A percentile compares a stretch with the other conserved stretches of the same genome.
phyloP scores from a whole-genome alignment of 2,888 invertebrate genomes.

The Meganola albula region DNA sequence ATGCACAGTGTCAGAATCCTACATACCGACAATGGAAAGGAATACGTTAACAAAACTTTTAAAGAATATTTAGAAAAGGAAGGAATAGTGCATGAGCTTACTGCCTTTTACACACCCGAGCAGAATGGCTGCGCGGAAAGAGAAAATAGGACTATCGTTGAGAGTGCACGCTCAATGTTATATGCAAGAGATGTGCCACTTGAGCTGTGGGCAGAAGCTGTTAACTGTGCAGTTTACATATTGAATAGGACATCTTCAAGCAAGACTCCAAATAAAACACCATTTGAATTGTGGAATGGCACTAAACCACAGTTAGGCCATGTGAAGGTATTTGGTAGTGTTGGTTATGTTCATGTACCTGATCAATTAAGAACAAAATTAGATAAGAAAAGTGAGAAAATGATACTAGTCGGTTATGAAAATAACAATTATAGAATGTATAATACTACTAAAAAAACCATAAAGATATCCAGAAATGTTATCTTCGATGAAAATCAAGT shows the following conservation, averaged over 20 bases:
- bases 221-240: conserved; percentile 1
- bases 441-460: no score
- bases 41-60: neutral
- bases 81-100: conserved; percentile 1
- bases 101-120: conserved; percentile 1
- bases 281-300: conserved; percentile 3
- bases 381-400: no score
- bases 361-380: conserved; percentile 5
- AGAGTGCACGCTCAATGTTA: conserved; percentile 2
- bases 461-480: no score
- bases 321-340: conserved; percentile 3
- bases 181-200: neutral
- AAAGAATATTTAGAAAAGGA: neutral
- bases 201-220: neutral
- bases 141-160: conserved; percentile 2
- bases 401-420: no score
- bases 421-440: no score
- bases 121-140: conserved; percentile 2
- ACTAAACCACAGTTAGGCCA: neutral
- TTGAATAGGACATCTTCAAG: conserved; percentile 4
- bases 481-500: no score
- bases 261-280: neutral
- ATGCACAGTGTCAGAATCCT: neutral
- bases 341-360: conserved; percentile 2
- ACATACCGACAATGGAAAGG: neutral